Percentiles rank a stretch among this genome's conserved stretches.
Conservation (phyloP, 2,113 vertebrate species). For the Notothenia coriiceps region DNA sequence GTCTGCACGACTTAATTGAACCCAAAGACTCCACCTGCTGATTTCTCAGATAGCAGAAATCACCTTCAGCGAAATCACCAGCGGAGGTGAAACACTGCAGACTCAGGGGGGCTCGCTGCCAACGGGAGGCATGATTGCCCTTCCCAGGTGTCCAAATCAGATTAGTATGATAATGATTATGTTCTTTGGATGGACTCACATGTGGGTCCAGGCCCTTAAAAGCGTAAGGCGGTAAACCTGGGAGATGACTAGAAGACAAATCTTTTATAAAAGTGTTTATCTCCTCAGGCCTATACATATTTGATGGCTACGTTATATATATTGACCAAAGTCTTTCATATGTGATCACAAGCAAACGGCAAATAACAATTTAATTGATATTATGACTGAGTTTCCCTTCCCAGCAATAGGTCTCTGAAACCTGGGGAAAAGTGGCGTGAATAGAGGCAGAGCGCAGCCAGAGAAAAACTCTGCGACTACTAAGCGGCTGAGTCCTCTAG, state of each 20-base stretch:
- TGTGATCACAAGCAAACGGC: no score
- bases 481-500: no score
- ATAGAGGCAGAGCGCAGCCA: no score
- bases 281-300: not conserved
- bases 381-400: no score
- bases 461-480: no score
- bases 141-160: not conserved
- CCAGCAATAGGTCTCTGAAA: no score
- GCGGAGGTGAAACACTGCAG: constrained; percentile 11
- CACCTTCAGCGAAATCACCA: not conserved
- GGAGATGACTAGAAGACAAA: no score
- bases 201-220: not conserved
- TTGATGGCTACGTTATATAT: no score
- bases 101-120: not conserved
- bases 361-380: no score
- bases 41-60: constrained; percentile 27
- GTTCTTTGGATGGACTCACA: not conserved
- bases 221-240: not conserved
- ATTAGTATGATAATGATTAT: not conserved
- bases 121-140: not conserved
- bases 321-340: no score
- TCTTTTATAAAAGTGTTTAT: not conserved
- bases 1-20: constrained; percentile 16
- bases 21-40: constrained; percentile 35
- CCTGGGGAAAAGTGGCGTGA: no score